Evolutionary conservation across 1,140 invertebrate species (phyloP).

Genomic region (Macrocentrus cingulum): DNA sequence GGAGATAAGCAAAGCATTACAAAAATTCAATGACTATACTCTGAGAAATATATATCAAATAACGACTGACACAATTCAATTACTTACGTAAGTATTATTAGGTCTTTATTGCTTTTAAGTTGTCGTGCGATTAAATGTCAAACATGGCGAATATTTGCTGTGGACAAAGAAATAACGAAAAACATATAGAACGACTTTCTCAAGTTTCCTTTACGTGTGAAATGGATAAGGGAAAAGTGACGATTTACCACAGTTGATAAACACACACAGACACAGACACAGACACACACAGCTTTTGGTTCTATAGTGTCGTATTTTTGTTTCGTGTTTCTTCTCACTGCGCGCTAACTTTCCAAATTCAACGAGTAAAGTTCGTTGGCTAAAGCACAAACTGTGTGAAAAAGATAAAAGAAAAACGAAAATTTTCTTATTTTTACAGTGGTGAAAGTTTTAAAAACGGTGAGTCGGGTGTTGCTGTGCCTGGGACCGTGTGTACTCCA

Average conservation of each 20-base stretch:
- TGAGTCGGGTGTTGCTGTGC: conserved; percentile 89
- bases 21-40: conserved; percentile 88
- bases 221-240: neutral
- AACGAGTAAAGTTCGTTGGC: neutral
- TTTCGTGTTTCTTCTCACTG: too few species aligned
- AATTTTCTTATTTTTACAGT: conserved; percentile 58
- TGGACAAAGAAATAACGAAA: neutral
- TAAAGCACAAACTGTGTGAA: too few species aligned
- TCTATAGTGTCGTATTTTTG: conserved; percentile 11
- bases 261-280: too few species aligned
- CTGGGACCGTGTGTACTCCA: conserved; percentile 86
- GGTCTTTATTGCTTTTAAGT: neutral
- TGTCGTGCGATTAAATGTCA: neutral
- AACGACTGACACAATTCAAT: conserved; percentile 85
- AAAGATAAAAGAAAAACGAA: neutral
- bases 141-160: neutral
- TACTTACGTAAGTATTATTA: conserved; percentile 78
- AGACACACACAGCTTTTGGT: too few species aligned
- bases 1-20: conserved; percentile 83
- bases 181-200: neutral
- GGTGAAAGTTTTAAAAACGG: conserved; percentile 80
- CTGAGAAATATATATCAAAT: conserved; percentile 79
- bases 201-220: neutral
- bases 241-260: conserved; percentile 3
- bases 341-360: conserved; percentile 4